phyloP scores from a whole-genome alignment of 2,888 invertebrate species.

The Harpalus rubripes region DNA sequence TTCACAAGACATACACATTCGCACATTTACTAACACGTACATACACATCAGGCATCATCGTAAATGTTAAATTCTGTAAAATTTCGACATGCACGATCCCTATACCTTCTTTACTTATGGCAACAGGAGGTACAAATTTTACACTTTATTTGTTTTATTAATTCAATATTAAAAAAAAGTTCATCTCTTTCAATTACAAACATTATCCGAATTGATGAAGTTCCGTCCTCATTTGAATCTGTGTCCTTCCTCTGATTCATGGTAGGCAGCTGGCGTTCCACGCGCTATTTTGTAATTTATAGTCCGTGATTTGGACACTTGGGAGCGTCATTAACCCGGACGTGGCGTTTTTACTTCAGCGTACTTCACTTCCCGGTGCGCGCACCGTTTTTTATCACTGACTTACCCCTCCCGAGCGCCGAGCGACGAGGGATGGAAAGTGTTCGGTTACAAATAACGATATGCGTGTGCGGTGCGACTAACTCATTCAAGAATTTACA shows the following conservation, averaged over 20 bases:
- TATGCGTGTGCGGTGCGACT: slow-evolving; percentile 13
- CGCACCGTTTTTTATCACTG: neutral
- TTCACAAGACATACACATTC: too few relatives aligned
- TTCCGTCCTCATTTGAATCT: neutral
- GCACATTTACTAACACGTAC: too few relatives aligned
- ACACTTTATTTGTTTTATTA: too few relatives aligned
- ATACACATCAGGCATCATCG: too few relatives aligned
- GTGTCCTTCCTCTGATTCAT: slow-evolving; percentile 36
- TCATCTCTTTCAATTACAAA: too few relatives aligned
- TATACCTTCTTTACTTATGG: too few relatives aligned
- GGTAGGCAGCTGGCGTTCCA: slow-evolving; percentile 53
- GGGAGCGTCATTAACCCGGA: slow-evolving; percentile 61
- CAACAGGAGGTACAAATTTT: too few relatives aligned
- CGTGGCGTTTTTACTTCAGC: slow-evolving; percentile 51
- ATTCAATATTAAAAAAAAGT: too few relatives aligned
- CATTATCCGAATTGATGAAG: too few relatives aligned
- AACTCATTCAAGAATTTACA: slow-evolving; percentile 40
- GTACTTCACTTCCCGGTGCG: slow-evolving; percentile 11
- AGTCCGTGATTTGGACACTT: slow-evolving; percentile 59
- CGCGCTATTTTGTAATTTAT: slow-evolving; percentile 57
- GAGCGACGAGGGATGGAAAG: slow-evolving; percentile 42
- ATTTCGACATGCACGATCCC: too few relatives aligned
- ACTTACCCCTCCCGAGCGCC: neutral
- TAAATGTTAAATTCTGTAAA: too few relatives aligned
- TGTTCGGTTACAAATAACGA: slow-evolving; percentile 54